A percentile compares a stretch with the other conserved stretches of the same genome.
phyloP scores from a whole-genome alignment of 1,140 invertebrate genomes.

The Drosophila cardini region DNA sequence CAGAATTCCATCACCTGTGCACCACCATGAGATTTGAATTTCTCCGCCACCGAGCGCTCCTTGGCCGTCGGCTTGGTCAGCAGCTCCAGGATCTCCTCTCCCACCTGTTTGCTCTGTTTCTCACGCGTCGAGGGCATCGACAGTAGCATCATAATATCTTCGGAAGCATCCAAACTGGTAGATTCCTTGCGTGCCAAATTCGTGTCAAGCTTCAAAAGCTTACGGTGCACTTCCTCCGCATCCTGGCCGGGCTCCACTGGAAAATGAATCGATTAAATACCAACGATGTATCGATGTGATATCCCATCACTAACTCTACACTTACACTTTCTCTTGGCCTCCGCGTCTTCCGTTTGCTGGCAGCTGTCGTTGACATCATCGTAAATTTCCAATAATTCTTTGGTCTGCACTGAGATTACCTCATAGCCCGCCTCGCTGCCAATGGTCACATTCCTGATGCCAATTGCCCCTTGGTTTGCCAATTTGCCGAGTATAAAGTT shows the following conservation, averaged over 20 bases:
- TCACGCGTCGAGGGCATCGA: conserved; percentile 97
- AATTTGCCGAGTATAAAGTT: conserved; percentile 94
- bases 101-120: conserved; percentile 97
- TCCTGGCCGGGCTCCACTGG: conserved; percentile 49
- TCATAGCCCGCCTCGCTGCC: conserved; percentile 87
- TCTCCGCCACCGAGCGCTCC: conserved; percentile 96
- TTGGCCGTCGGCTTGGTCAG: conserved; percentile 98
- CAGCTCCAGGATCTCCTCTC: conserved; percentile 97
- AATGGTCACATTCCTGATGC: conserved; percentile 88
- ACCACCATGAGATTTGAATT: conserved; percentile 97
- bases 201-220: conserved; percentile 46
- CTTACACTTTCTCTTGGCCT: conserved; percentile 84
- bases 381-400: conserved; percentile 89
- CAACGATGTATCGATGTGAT: neutral
- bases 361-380: conserved; percentile 85
- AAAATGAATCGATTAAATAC: neutral
- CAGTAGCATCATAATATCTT: conserved; percentile 91
- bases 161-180: conserved; percentile 85
- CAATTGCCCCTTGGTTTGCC: conserved; percentile 93
- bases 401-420: conserved; percentile 89
- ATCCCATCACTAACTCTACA: neutral
- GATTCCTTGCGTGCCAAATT: conserved; percentile 81
- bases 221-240: conserved; percentile 46
- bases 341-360: conserved; percentile 73
- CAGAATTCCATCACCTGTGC: conserved; percentile 98